phyloP scores from a whole-genome alignment of 2,888 invertebrate species.

The Serripes groenlandicus region DNA sequence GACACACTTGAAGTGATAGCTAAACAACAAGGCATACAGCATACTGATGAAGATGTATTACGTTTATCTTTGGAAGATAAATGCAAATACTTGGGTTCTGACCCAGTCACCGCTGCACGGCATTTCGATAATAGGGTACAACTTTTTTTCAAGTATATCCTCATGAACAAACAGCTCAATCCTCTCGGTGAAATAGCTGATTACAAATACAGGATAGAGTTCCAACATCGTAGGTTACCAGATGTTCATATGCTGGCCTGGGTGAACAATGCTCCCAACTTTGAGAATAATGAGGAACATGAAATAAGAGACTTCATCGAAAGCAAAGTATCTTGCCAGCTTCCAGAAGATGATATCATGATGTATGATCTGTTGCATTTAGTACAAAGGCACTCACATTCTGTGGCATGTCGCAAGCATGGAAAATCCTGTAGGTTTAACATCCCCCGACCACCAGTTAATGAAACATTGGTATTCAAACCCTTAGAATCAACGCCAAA shows the following conservation, averaged over 20 bases:
- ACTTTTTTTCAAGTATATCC: conserved; percentile 53
- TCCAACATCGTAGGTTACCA: conserved; percentile 67
- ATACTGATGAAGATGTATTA: conserved; percentile 40
- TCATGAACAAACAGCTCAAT: conserved; percentile 46
- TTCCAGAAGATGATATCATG: conserved; percentile 46
- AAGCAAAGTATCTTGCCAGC: conserved; percentile 45
- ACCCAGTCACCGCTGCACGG: conserved; percentile 72
- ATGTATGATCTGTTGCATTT: conserved; percentile 27
- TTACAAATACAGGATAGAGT: conserved; percentile 69
- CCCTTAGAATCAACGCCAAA: conserved; percentile 23
- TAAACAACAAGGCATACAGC: conserved; percentile 45
- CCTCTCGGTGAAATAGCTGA: conserved; percentile 66
- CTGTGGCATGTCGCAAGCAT: conserved; percentile 53
- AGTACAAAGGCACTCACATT: conserved; percentile 61
- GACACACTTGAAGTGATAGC: conserved; percentile 67
- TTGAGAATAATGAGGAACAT: conserved; percentile 46
- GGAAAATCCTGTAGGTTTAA: conserved; percentile 49
- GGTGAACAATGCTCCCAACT: conserved; percentile 62
- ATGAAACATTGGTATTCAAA: conserved; percentile 37
- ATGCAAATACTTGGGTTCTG: conserved; percentile 52
- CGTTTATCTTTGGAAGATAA: conserved; percentile 59
- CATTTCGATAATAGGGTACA: conserved; percentile 70
- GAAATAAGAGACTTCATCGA: conserved; percentile 55
- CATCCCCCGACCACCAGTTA: conserved; percentile 48
- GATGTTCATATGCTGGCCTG: conserved; percentile 70